Evolutionary conservation across 2,797 vertebrate species (phyloP), one percentile per base, ranked within the genome.

Genomic region (Acrossocheilus fasciatus): DNA sequence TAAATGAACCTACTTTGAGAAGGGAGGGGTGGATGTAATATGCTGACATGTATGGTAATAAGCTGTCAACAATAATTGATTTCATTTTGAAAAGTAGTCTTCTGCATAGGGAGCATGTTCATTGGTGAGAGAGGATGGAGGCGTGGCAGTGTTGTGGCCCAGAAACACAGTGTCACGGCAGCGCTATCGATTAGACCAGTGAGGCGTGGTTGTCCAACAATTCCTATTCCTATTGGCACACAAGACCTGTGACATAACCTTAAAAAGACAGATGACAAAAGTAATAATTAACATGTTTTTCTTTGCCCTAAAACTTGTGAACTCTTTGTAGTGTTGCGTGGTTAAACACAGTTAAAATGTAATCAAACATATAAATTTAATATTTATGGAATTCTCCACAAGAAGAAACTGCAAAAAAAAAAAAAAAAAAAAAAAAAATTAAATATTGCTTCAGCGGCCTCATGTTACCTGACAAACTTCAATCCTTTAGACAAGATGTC

Each of bases 61-160:
- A 94, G 88, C 93, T 94, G 94, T 92, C 95, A 94, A 86, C 91
- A 69, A 89, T 91, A 93, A 94, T 95, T 93, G 92, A 76, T 45
- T 90, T 93, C 93, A 93, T 92, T 92, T 91, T 88, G 86, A 75
- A 87, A 90, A 92, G 93, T 70, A 47, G 83, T 91, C 86, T 88
- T 86, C 76, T 91, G 90, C 92, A 91, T 90, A 30, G 75, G 85
- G 79, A 91, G 86, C 86, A 87, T 11, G 2, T 89, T 94, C 91
- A 93, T 89, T 89, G 87, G 89, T 82, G 92, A 94, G 92, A 93
- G 90, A 89, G 92, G 92, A 92, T 80, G 92, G 91, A 91, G 88
- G 83, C 87, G 85, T 93, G 92, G 92, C 91, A 90, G 93, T 92
- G 83, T 66, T 85, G 74, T 74, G 88, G 86, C 64, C 85, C 83